Evolutionary conservation across 2,797 vertebrate genomes (phyloP).

Genomic region (Falco concolor): DNA sequence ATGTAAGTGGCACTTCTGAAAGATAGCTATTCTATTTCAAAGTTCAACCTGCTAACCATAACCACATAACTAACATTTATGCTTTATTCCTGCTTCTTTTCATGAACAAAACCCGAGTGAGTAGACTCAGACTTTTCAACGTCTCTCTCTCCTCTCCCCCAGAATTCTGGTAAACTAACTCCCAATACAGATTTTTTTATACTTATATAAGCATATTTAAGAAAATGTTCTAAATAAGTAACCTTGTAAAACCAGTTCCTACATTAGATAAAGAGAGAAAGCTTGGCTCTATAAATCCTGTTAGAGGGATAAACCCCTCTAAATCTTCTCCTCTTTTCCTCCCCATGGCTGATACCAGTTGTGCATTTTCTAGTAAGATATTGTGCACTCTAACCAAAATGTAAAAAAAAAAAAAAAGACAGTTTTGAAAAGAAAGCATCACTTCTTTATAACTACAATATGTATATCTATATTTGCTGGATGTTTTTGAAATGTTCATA

Average conservation of each 20-base stretch:
- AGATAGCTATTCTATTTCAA: background rate
- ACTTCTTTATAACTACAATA: background rate
- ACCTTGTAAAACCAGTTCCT: background rate
- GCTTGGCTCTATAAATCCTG: background rate
- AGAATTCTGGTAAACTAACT: background rate
- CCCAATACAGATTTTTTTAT: background rate
- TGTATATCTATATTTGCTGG: background rate
- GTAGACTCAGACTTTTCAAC: background rate
- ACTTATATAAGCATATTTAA: background rate
- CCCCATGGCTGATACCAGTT: background rate
- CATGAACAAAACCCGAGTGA: background rate
- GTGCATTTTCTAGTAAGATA: background rate
- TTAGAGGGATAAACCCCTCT: background rate
- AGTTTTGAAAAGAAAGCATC: background rate
- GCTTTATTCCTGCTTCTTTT: background rate
- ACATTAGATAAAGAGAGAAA: background rate
- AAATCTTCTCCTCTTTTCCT: slow-evolving; percentile 14
- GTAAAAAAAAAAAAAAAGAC: background rate
- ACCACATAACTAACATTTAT: background rate
- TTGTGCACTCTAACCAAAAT: background rate
- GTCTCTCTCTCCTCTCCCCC: background rate
- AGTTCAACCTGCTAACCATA: background rate
- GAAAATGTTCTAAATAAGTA: slow-evolving; percentile 1
- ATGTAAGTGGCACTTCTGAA: background rate
- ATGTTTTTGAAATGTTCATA: background rate